Evolutionary conservation across 2,797 vertebrate genomes (phyloP).

Genomic region (Psittacula echo): DNA sequence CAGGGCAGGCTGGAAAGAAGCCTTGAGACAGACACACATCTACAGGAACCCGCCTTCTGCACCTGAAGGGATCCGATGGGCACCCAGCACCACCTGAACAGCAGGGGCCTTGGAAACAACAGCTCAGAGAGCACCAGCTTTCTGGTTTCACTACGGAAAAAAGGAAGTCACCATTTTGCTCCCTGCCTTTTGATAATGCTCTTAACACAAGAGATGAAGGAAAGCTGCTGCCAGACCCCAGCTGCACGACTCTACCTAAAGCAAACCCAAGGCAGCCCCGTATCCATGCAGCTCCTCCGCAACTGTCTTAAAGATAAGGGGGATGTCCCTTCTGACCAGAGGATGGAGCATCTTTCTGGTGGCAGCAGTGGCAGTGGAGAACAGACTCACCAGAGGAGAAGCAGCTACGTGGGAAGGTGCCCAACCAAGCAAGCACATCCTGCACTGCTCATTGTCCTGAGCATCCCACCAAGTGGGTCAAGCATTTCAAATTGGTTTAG

Average conservation of each 20-base stretch:
- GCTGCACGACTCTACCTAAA: neutral
- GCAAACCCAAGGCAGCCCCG: neutral
- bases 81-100: neutral
- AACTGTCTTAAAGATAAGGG: neutral
- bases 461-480: neutral
- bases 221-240: neutral
- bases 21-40: neutral
- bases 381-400: neutral
- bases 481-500: neutral
- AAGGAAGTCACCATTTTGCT: neutral
- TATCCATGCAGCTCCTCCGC: neutral
- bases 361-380: neutral
- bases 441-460: neutral
- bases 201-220: rapidly evolving
- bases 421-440: neutral
- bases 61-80: neutral
- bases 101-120: neutral
- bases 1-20: neutral
- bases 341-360: rapidly evolving
- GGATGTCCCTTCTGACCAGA: neutral
- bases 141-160: neutral
- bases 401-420: neutral
- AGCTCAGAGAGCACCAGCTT: neutral
- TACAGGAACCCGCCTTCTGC: neutral
- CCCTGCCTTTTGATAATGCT: neutral